These are phyloP conservation scores for Pristionchus fissidentatus DNA, from an alignment of 2,888 invertebrate genomes.

Conservation along the genomic window DNA sequence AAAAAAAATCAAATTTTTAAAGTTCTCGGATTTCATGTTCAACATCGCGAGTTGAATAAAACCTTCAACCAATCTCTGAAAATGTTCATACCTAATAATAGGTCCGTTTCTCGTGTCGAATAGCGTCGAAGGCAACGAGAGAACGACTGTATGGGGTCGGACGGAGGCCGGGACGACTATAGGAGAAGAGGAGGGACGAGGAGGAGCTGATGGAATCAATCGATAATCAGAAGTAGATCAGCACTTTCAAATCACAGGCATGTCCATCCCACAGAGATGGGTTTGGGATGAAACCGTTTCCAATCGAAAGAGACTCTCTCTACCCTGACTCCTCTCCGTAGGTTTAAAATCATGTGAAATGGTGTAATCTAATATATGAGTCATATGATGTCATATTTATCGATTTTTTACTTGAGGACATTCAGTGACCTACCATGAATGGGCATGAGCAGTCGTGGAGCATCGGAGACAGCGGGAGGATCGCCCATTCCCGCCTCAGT, in stretches of 20 bases:
- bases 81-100: constrained; percentile 57
- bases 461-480: constrained; percentile 53
- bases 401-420: neutral
- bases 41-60: no score
- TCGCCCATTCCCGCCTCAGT: constrained; percentile 73
- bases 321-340: no score
- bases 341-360: neutral
- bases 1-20: no score
- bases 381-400: neutral
- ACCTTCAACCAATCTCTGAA: neutral
- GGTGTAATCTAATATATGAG: neutral
- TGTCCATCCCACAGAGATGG: no score
- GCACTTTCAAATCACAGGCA: no score
- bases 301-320: no score
- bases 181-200: constrained; percentile 60
- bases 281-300: no score
- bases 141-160: neutral
- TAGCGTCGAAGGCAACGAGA: constrained; percentile 41
- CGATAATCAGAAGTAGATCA: neutral
- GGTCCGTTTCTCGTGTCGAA: constrained; percentile 63
- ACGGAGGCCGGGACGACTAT: constrained; percentile 47
- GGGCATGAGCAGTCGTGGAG: constrained; percentile 64
- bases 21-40: no score
- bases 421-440: constrained; percentile 50
- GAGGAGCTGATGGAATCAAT: constrained; percentile 65